These are phyloP conservation scores for Benthosema pterotum DNA, from an alignment of 2,797 vertebrate genomes.

Conservation along the genomic window DNA sequence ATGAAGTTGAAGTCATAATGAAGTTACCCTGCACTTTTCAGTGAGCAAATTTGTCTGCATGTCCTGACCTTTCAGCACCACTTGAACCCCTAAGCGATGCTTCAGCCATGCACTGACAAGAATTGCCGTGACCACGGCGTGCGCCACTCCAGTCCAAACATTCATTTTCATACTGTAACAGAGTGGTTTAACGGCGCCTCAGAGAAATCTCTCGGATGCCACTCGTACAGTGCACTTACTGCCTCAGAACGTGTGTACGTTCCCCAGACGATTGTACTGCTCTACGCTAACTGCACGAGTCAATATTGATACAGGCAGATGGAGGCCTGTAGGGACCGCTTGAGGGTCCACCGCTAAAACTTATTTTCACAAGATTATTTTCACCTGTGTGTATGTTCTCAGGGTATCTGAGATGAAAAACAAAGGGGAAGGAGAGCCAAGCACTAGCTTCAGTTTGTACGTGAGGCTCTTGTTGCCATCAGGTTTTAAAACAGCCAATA, in stretches of 20 bases:
- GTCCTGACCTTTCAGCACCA: too few species aligned
- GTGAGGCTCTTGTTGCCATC: not conserved
- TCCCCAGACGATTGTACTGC: not conserved
- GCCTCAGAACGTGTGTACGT: not conserved
- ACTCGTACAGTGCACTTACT: too few species aligned
- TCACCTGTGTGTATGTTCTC: not conserved
- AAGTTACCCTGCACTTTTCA: too few species aligned
- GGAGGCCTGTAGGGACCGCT: constrained; percentile 4
- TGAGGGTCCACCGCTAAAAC: not conserved
- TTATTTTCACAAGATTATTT: constrained; percentile 10
- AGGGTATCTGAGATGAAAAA: constrained; percentile 14
- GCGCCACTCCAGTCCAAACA: not conserved
- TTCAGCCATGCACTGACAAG: not conserved
- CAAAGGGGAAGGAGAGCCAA: not conserved
- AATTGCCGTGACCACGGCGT: not conserved
- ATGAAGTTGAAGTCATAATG: too few species aligned
- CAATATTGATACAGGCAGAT: constrained; percentile 43
- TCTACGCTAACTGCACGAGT: constrained; percentile 9
- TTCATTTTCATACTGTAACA: not conserved
- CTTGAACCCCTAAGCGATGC: not conserved
- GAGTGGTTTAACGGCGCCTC: not conserved
- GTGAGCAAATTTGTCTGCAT: too few species aligned
- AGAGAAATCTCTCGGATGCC: not conserved
- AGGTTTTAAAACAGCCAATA: constrained; percentile 13
- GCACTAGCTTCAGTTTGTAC: constrained; percentile 3